These are phyloP conservation scores for Crioceris asparagi DNA, from an alignment of 2,888 invertebrate genomes.

Conservation along the genomic window DNA sequence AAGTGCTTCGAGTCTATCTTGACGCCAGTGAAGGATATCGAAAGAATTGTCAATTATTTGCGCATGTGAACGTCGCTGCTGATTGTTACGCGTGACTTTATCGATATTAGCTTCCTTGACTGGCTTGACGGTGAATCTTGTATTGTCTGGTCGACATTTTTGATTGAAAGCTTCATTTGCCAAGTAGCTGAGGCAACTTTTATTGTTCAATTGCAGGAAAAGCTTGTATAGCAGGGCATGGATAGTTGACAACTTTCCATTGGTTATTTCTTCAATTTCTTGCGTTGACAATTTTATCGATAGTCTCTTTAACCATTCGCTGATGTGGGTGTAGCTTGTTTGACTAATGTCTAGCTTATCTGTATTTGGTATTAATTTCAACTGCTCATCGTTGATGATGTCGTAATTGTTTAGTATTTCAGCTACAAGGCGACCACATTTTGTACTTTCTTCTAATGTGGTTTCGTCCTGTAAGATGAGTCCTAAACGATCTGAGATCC, in stretches of 20 bases:
- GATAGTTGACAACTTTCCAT: constrained; percentile 42
- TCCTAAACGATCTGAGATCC: constrained; percentile 48
- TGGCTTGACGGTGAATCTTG: constrained; percentile 33
- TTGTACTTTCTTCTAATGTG: constrained; percentile 44
- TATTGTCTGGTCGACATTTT: constrained; percentile 24
- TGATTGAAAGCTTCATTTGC: constrained; percentile 15
- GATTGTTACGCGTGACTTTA: constrained; percentile 17
- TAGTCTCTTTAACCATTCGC: constrained; percentile 43
- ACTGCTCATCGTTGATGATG: constrained; percentile 46
- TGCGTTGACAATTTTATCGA: constrained; percentile 39
- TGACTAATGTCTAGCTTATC: constrained; percentile 12
- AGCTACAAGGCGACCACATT: constrained; percentile 48
- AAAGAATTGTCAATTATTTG: constrained; percentile 40
- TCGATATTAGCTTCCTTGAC: constrained; percentile 10
- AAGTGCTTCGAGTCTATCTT: constrained; percentile 39
- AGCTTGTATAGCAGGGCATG: constrained; percentile 51
- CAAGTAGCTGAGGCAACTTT: constrained; percentile 33
- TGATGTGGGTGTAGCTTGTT: constrained; percentile 42
- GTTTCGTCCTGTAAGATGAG: constrained; percentile 36
- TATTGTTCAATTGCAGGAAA: constrained; percentile 48
- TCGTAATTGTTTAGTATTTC: constrained; percentile 47
- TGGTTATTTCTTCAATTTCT: constrained; percentile 41
- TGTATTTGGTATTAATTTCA: constrained; percentile 37
- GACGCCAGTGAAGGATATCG: constrained; percentile 49
- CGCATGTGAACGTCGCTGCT: too few species aligned